phyloP scores from a whole-genome alignment of 1,140 invertebrate species.

The Platyura marginata region DNA sequence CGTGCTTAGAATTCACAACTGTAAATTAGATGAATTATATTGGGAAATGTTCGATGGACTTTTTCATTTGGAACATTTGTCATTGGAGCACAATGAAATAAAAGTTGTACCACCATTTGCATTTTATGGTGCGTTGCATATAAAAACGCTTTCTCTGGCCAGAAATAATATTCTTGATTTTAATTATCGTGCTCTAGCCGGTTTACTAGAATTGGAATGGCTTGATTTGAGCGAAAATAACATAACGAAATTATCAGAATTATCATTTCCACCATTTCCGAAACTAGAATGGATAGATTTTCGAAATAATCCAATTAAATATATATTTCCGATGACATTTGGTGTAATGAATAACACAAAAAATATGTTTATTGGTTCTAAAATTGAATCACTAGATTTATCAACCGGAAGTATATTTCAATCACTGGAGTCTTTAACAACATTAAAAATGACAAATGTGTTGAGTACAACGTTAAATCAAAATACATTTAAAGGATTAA shows the following conservation, averaged over 20 bases:
- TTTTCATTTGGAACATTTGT: conserved; percentile 33
- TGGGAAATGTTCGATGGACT: conserved; percentile 53
- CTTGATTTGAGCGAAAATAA: conserved; percentile 44
- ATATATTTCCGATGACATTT: conserved; percentile 47
- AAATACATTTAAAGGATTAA: conserved; percentile 31
- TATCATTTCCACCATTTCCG: conserved; percentile 49
- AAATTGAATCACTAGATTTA: conserved; percentile 29
- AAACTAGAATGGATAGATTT: conserved; percentile 38
- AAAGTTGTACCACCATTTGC: conserved; percentile 44
- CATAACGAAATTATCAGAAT: conserved; percentile 43
- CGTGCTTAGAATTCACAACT: conserved; percentile 35
- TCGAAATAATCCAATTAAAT: conserved; percentile 40
- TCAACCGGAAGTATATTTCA: conserved; percentile 35
- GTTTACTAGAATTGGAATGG: conserved; percentile 38
- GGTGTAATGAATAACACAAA: conserved; percentile 48
- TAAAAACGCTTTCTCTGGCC: conserved; percentile 39
- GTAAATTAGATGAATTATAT: conserved; percentile 36
- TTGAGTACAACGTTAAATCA: conserved; percentile 34
- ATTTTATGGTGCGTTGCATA: conserved; percentile 42
- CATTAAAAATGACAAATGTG: conserved; percentile 34
- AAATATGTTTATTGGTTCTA: conserved; percentile 36
- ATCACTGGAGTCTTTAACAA: conserved; percentile 32
- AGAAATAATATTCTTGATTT: conserved; percentile 40
- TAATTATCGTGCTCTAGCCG: conserved; percentile 43
- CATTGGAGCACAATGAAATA: conserved; percentile 40